A percentile compares a stretch with the other conserved stretches of the same genome.
Conservation (phyloP, 2,888 invertebrate genomes). For the Tanytarsus gracilentus region DNA sequence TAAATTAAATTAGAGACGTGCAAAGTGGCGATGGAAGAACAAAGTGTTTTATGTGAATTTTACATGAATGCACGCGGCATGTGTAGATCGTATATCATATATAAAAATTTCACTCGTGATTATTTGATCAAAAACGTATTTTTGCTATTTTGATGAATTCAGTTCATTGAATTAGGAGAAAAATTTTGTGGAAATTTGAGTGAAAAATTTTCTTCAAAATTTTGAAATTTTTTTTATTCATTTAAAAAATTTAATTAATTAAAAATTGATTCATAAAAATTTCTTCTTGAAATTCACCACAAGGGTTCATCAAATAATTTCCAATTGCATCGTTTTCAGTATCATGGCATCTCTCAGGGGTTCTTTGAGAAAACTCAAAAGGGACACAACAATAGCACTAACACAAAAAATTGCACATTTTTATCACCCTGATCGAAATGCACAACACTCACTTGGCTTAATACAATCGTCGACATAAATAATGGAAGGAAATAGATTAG, state of each 20-base stretch:
- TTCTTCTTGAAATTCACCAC: no score
- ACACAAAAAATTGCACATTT: constrained; percentile 13
- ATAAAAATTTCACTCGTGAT: constrained; percentile 11
- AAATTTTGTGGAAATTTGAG: no score
- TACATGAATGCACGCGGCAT: neutral
- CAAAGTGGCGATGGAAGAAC: neutral
- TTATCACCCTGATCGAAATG: neutral
- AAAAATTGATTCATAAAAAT: no score
- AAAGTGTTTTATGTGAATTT: neutral
- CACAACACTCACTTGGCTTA: constrained; percentile 19
- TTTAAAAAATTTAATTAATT: no score
- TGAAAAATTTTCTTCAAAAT: no score
- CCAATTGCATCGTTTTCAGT: no score
- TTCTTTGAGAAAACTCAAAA: no score
- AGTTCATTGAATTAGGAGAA: no score
- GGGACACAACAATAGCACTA: neutral
- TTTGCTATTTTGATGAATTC: no score
- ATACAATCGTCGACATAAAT: constrained; percentile 25
- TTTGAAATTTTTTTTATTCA: no score
- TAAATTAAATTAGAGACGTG: constrained; percentile 21
- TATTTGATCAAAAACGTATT: constrained; percentile 18
- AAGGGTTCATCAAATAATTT: no score
- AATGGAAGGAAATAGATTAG: constrained; percentile 3
- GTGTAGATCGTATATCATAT: neutral
- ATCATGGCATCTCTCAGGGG: no score